Conservation (phyloP, 2,113 vertebrate genomes). For the Antechinus stuartii region DNA sequence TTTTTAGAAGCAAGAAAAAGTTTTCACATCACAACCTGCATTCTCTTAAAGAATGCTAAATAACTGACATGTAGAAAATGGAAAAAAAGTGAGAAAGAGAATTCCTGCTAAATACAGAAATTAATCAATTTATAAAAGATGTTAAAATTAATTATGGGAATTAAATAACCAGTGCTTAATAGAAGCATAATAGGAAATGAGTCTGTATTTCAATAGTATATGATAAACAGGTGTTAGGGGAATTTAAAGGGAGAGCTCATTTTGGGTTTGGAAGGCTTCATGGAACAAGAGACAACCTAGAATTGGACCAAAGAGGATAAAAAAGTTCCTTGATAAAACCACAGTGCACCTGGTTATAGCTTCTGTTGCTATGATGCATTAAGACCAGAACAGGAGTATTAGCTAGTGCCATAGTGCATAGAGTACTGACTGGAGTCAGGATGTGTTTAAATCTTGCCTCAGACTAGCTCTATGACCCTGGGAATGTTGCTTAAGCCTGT, state of each 20-base stretch:
- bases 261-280: not conserved
- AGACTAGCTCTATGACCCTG: not conserved
- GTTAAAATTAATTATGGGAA: not conserved
- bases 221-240: not conserved
- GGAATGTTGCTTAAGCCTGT: not conserved
- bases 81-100: constrained; percentile 13
- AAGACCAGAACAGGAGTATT: not conserved
- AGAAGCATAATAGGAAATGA: not conserved
- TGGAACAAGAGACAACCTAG: not conserved
- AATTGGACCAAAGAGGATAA: not conserved
- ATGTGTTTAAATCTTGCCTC: not conserved
- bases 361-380: not conserved
- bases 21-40: not conserved
- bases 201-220: not conserved
- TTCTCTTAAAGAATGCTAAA: not conserved
- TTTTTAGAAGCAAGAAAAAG: constrained; percentile 8
- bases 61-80: not conserved
- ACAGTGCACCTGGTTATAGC: not conserved
- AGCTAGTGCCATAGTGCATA: not conserved
- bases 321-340: not conserved
- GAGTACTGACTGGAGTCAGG: not conserved
- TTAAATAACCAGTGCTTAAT: not conserved
- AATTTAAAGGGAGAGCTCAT: not conserved
- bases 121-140: not conserved
- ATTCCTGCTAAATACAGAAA: not conserved